Evolutionary conservation across 1,140 invertebrate genomes (phyloP).

Genomic region (Dreissena rostriformis): DNA sequence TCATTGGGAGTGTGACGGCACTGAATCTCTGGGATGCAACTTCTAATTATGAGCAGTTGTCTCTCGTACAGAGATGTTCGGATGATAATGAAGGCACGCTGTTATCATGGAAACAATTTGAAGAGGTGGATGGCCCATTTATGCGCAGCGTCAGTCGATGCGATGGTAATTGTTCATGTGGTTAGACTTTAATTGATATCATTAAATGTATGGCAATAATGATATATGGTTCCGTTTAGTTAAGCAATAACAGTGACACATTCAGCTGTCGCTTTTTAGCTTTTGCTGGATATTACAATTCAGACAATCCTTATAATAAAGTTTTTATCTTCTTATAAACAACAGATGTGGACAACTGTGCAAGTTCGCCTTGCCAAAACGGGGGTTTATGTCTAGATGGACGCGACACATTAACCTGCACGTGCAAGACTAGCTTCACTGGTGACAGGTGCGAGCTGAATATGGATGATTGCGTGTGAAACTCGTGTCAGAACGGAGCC

Average conservation of each 20-base stretch:
- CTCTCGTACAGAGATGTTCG: background rate
- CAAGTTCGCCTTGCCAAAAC: slow-evolving; percentile 92
- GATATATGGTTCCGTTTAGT: no score
- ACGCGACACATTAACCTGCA: slow-evolving; percentile 79
- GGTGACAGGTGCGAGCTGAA: slow-evolving; percentile 91
- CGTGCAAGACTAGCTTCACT: slow-evolving; percentile 92
- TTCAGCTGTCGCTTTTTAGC: no score
- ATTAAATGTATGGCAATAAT: no score
- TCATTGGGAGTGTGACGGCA: background rate
- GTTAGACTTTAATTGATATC: background rate
- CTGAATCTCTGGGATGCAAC: background rate
- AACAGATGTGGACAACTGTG: slow-evolving; percentile 95
- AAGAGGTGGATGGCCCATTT: background rate
- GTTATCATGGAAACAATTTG: slow-evolving; percentile 1
- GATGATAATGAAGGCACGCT: background rate
- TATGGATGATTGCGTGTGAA: slow-evolving; percentile 57
- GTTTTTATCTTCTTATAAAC: no score
- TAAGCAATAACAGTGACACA: no score
- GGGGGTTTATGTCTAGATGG: slow-evolving; percentile 94
- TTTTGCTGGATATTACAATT: no score
- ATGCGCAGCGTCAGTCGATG: background rate
- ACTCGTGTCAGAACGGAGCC: slow-evolving; percentile 61
- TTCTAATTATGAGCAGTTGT: background rate
- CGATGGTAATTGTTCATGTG: background rate
- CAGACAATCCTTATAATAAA: no score